Conservation (phyloP, 2,113 vertebrate species). For the Heteronetta atricapilla region DNA sequence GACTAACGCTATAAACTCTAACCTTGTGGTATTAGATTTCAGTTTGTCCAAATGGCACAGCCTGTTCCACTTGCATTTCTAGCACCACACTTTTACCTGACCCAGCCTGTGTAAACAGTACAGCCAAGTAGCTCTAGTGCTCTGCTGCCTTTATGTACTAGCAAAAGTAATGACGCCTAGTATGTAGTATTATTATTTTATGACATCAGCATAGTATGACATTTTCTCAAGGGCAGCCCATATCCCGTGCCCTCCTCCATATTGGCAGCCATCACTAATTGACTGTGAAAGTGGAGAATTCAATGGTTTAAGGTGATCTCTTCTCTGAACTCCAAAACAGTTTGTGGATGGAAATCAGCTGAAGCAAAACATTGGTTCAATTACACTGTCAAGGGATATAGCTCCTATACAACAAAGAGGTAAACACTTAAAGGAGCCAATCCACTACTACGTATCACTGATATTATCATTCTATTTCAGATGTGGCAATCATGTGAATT, state of each 20-base stretch:
- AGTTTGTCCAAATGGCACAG: neutral
- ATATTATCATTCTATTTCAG: conserved; percentile 43
- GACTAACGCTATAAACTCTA: conserved; percentile 8
- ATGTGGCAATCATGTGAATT: conserved; percentile 44
- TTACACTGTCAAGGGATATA: conserved; percentile 28
- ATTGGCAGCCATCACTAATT: conserved; percentile 71
- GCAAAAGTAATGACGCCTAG: conserved; percentile 57
- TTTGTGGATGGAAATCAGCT: conserved; percentile 69
- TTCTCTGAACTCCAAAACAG: conserved; percentile 65
- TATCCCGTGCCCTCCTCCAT: conserved; percentile 63
- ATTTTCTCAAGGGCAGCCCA: conserved; percentile 75
- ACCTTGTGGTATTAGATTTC: conserved; percentile 26
- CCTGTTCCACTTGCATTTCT: conserved; percentile 12
- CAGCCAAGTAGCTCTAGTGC: conserved; percentile 50
- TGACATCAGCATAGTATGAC: conserved; percentile 62
- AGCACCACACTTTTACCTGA: conserved; percentile 1
- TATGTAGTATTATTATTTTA: conserved; percentile 62
- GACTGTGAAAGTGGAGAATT: conserved; percentile 73
- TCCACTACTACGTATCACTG: neutral
- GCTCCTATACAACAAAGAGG: conserved; percentile 15
- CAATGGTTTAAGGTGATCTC: conserved; percentile 67
- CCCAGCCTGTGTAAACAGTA: conserved; percentile 5
- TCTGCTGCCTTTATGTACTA: conserved; percentile 66
- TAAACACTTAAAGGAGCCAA: conserved; percentile 52
- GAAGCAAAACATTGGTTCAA: conserved; percentile 57